phyloP scores from a whole-genome alignment of 2,113 vertebrate species.

The Mus spicilegus region DNA sequence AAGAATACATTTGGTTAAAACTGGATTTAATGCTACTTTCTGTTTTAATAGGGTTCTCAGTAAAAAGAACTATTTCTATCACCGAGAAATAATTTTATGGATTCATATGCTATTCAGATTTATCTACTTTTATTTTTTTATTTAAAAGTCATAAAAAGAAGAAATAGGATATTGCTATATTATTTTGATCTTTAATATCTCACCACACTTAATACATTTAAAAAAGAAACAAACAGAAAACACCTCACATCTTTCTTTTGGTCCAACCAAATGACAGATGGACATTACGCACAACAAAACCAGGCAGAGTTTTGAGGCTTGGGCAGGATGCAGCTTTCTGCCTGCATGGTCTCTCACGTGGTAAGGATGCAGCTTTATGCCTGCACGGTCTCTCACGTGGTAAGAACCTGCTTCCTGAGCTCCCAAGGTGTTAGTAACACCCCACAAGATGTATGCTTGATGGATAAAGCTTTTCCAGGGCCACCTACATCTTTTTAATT shows the following conservation, averaged over 20 bases:
- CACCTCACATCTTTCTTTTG: constrained; percentile 16
- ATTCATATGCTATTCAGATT: constrained; percentile 61
- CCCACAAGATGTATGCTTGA: neutral
- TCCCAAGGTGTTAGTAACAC: neutral
- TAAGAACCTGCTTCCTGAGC: neutral
- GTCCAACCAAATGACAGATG: neutral
- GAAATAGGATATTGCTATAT: constrained; percentile 31
- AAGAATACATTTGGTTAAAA: constrained; percentile 60
- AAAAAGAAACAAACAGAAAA: constrained; percentile 59
- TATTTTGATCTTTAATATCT: constrained; percentile 51
- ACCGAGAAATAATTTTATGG: constrained; percentile 56
- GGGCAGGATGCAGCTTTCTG: neutral
- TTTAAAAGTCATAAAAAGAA: constrained; percentile 55
- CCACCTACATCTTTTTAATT: neutral
- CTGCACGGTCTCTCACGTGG: neutral
- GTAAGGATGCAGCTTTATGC: neutral
- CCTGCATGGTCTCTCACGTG: neutral
- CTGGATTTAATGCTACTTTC: constrained; percentile 32
- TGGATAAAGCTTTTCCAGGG: neutral
- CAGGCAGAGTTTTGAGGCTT: constrained; percentile 36
- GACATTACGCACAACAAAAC: neutral
- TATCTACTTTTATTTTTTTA: constrained; percentile 16
- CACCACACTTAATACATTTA: constrained; percentile 59
- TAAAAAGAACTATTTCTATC: constrained; percentile 63
- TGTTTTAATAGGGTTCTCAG: constrained; percentile 34